A percentile compares a stretch with the other conserved stretches of the same genome.
Evolutionary conservation across 2,888 invertebrate species (phyloP).

Genomic region (Thalpophila matura): DNA sequence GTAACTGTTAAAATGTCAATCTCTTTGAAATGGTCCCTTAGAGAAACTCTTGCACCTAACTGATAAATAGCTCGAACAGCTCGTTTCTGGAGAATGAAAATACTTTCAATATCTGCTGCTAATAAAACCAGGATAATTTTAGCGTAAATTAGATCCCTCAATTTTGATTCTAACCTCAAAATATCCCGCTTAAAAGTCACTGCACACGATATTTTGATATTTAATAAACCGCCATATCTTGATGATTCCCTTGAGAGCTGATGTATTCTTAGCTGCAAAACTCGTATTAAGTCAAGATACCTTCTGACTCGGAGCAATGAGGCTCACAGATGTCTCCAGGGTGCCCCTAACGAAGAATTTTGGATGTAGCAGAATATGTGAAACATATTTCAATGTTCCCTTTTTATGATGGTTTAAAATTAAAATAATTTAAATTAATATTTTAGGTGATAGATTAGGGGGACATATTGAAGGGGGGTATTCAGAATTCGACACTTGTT

Average conservation of each 20-base stretch:
- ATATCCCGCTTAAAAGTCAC: not conserved
- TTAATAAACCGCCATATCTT: not conserved
- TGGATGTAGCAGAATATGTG: not conserved
- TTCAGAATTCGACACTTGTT: too few relatives aligned
- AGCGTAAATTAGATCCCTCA: not conserved
- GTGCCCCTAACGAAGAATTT: constrained; percentile 6
- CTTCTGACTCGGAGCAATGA: constrained; percentile 4
- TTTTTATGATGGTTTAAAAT: not conserved
- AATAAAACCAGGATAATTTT: too few relatives aligned
- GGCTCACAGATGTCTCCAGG: constrained; percentile 2
- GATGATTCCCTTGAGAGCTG: constrained; percentile 18
- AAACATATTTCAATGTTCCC: constrained; percentile 15
- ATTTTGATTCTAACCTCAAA: not conserved
- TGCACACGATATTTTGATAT: constrained; percentile 13
- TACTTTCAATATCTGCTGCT: too few relatives aligned
- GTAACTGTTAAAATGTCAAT: too few relatives aligned
- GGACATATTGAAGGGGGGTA: too few relatives aligned
- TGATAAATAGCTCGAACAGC: too few relatives aligned
- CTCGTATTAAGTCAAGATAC: constrained; percentile 10
- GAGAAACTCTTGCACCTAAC: too few relatives aligned
- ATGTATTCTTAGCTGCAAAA: constrained; percentile 8
- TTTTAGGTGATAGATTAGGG: too few relatives aligned
- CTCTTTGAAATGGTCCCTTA: too few relatives aligned
- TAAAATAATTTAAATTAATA: too few relatives aligned
- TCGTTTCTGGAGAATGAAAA: too few relatives aligned